Percentiles rank a stretch among this genome's conserved stretches.
These are phyloP conservation scores for Drosophila quinaria DNA, from an alignment of 2,888 invertebrate species.

Conservation along the genomic window DNA sequence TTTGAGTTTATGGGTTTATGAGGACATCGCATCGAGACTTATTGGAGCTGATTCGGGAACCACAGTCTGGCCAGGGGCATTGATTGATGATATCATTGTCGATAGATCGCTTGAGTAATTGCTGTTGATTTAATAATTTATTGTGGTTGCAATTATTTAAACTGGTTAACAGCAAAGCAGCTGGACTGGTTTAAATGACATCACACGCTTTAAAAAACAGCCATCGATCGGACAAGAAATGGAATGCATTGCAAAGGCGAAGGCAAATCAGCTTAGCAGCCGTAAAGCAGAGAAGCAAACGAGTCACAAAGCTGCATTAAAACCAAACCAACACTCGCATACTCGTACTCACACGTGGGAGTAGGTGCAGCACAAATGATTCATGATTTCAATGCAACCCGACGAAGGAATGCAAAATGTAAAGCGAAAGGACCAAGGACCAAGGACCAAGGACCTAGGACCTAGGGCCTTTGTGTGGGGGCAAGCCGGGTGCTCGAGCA, in stretches of 20 bases:
- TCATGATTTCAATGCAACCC: conserved; percentile 71
- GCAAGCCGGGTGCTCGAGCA: conserved; percentile 42
- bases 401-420: conserved; percentile 66
- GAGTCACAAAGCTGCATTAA: conserved; percentile 69
- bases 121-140: conserved; percentile 80
- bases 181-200: conserved; percentile 33
- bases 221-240: conserved; percentile 50
- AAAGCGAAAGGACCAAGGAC: conserved; percentile 62
- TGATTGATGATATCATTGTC: conserved; percentile 70
- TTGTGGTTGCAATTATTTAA: conserved; percentile 70
- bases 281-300: conserved; percentile 20
- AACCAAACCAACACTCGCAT: conserved; percentile 50
- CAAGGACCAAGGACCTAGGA: conserved; percentile 1
- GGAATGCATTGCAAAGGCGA: conserved; percentile 53
- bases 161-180: conserved; percentile 36
- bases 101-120: conserved; percentile 68
- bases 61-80: conserved; percentile 38
- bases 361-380: conserved; percentile 70
- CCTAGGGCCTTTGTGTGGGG: conserved; percentile 11
- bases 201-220: conserved; percentile 35
- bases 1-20: conserved; percentile 8
- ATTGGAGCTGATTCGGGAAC: conserved; percentile 33
- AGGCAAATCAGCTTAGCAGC: conserved; percentile 64
- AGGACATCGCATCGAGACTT: conserved; percentile 18
- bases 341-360: conserved; percentile 21